Evolutionary conservation across 2,797 vertebrate species (phyloP).

Genomic region (Epinephelus coioides): DNA sequence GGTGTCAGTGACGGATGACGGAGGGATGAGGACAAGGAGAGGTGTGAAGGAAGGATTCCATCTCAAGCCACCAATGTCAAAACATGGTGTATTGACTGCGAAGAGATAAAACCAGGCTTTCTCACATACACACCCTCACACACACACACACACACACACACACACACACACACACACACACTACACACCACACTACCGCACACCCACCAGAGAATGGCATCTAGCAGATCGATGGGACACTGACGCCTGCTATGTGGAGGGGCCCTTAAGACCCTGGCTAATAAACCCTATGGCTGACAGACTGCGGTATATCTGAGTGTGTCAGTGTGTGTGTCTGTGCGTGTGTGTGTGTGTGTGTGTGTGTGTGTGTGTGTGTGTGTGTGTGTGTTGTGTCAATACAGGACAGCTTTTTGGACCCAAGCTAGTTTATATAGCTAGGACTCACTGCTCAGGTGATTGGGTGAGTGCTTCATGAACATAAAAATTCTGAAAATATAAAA

Average conservation of each 20-base stretch:
- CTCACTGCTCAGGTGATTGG: constrained; percentile 3
- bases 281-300: constrained; percentile 75
- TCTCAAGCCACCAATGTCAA: constrained; percentile 94
- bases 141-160: constrained; percentile 28
- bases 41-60: constrained; percentile 88
- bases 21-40: constrained; percentile 81
- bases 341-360: constrained; percentile 11
- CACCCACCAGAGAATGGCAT: constrained; percentile 61
- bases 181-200: constrained; percentile 13
- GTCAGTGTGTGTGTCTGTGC: constrained; percentile 46
- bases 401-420: constrained; percentile 28
- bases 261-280: constrained; percentile 88
- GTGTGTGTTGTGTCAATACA: constrained; percentile 34
- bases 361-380: constrained; percentile 22
- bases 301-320: constrained; percentile 48
- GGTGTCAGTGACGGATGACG: constrained; percentile 86
- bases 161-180: constrained; percentile 30
- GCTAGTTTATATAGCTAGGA: constrained; percentile 20
- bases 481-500: background rate
- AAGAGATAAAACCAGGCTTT: constrained; percentile 90
- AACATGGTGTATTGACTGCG: constrained; percentile 96
- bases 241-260: constrained; percentile 94
- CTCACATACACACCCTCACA: constrained; percentile 2
- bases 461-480: background rate
- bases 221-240: constrained; percentile 95